These are phyloP conservation scores for Galerucella calmariensis DNA, from an alignment of 2,888 invertebrate species.

Conservation along the genomic window DNA sequence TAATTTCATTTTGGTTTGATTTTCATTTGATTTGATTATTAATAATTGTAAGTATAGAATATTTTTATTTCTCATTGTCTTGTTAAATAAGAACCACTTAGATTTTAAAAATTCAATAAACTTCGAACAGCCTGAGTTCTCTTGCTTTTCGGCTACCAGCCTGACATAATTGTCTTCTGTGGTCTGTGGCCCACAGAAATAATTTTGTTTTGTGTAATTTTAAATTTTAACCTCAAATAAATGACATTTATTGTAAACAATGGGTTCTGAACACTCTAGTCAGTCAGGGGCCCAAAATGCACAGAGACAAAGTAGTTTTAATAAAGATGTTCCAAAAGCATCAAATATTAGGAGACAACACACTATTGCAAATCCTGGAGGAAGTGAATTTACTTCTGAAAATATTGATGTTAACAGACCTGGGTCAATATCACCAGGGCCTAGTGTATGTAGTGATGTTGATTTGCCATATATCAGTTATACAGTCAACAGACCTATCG, in stretches of 20 bases:
- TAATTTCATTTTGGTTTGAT: too few relatives aligned
- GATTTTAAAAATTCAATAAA: too few relatives aligned
- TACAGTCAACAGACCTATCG: slow-evolving; percentile 88
- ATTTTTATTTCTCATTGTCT: too few relatives aligned
- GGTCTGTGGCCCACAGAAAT: too few relatives aligned
- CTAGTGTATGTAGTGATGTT: slow-evolving; percentile 89
- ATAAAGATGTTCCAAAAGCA: slow-evolving; percentile 47
- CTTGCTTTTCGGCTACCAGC: too few relatives aligned
- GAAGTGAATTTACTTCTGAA: slow-evolving; percentile 49
- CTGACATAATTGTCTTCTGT: too few relatives aligned
- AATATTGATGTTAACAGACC: slow-evolving; percentile 67
- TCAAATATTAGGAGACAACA: slow-evolving; percentile 60
- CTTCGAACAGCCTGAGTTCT: too few relatives aligned
- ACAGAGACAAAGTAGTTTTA: slow-evolving; percentile 56
- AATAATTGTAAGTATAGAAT: too few relatives aligned
- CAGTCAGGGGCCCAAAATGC: slow-evolving; percentile 46
- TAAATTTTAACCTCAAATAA: too few relatives aligned
- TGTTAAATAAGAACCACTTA: too few relatives aligned
- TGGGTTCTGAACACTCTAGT: slow-evolving; percentile 64
- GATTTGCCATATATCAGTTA: slow-evolving; percentile 93
- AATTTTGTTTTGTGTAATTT: not conserved
- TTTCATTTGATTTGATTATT: too few relatives aligned
- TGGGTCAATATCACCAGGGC: slow-evolving; percentile 84
- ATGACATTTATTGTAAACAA: slow-evolving; percentile 42
- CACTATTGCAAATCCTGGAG: slow-evolving; percentile 64